Evolutionary conservation across 1,140 invertebrate species (phyloP).

Genomic region (Brachionus calyciflorus): DNA sequence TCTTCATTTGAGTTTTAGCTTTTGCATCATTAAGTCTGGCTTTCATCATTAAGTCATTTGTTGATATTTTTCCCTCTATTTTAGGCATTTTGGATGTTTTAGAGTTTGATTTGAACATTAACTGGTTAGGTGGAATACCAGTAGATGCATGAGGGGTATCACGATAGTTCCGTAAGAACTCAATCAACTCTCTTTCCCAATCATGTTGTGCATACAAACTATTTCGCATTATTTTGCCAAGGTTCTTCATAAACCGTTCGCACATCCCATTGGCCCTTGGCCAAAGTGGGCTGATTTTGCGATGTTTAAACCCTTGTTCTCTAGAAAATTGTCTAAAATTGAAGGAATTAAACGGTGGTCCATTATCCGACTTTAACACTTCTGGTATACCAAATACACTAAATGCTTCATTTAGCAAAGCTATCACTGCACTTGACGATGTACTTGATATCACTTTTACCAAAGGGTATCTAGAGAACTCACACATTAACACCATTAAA

Average conservation of each 20-base stretch:
- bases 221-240: slow-evolving; percentile 1
- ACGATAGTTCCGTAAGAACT: slow-evolving; percentile 1
- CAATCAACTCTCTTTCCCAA: neutral
- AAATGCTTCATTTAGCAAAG: slow-evolving; percentile 48
- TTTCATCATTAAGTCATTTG: neutral
- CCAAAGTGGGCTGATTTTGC: too few species aligned
- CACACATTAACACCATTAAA: slow-evolving; percentile 52
- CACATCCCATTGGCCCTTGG: slow-evolving; percentile 48
- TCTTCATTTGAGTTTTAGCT: slow-evolving; percentile 6
- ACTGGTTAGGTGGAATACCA: slow-evolving; percentile 1
- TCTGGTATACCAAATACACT: too few species aligned
- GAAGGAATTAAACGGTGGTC: too few species aligned
- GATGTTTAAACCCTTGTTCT: too few species aligned
- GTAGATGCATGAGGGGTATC: slow-evolving; percentile 3
- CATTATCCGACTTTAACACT: too few species aligned
- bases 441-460: slow-evolving; percentile 50
- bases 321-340: too few species aligned
- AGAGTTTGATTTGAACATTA: slow-evolving; percentile 1
- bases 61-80: neutral
- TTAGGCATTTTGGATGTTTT: neutral
- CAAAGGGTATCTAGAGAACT: slow-evolving; percentile 52
- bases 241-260: slow-evolving; percentile 47
- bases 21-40: neutral
- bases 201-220: slow-evolving; percentile 7
- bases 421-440: slow-evolving; percentile 44